phyloP scores from a whole-genome alignment of 1,140 invertebrate genomes.

The Trachymyrmex cornetzi region DNA sequence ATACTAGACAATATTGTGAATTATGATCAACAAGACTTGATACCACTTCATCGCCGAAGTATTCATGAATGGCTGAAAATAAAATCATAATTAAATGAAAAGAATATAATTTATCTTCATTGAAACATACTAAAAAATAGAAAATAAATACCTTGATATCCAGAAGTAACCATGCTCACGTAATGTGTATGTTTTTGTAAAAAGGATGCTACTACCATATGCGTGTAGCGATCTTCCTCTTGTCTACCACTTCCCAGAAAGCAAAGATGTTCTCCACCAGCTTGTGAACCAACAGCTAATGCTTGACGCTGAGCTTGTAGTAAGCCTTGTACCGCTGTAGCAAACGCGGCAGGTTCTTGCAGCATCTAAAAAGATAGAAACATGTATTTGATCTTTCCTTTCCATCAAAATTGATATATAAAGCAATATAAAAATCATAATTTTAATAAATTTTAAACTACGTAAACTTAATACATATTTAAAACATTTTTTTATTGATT shows the following conservation, averaged over 20 bases:
- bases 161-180: constrained; percentile 96
- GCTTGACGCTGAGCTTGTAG: constrained; percentile 96
- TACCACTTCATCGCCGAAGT: constrained; percentile 93
- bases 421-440: neutral
- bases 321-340: constrained; percentile 97
- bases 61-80: constrained; percentile 92
- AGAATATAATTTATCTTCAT: constrained; percentile 42
- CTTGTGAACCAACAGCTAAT: constrained; percentile 94
- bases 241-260: constrained; percentile 98
- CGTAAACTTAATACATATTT: neutral
- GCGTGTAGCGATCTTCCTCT: constrained; percentile 98
- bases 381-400: neutral
- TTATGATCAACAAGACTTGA: constrained; percentile 94
- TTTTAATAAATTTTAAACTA: neutral
- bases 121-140: constrained; percentile 26
- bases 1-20: constrained; percentile 92
- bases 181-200: constrained; percentile 97
- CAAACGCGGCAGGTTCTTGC: constrained; percentile 97
- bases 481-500: neutral
- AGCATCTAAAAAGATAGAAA: constrained; percentile 83
- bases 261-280: constrained; percentile 98
- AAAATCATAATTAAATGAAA: neutral
- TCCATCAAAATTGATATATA: constrained; percentile 17
- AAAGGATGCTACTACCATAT: constrained; percentile 99
- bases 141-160: constrained; percentile 90